Conservation (phyloP, 2,797 vertebrate species). For the Thunnus albacares region DNA sequence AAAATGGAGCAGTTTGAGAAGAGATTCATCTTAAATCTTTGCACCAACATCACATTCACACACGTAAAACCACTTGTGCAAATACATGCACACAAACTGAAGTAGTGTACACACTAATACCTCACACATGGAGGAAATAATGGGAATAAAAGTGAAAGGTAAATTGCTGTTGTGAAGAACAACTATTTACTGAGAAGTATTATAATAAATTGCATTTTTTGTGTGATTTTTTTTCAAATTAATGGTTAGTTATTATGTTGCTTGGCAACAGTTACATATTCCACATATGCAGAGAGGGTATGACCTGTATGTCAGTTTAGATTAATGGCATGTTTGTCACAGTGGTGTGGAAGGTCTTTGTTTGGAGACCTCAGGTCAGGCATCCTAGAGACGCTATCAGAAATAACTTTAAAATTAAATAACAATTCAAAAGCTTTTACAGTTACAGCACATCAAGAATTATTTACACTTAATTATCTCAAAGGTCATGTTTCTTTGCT, state of each 20-base stretch:
- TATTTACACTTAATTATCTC: slow-evolving; percentile 3
- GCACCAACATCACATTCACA: neutral
- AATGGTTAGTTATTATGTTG: slow-evolving; percentile 34
- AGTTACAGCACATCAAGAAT: neutral
- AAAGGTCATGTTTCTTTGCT: slow-evolving; percentile 11
- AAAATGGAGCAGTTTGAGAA: slow-evolving; percentile 1
- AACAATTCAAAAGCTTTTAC: neutral
- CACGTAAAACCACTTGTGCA: neutral
- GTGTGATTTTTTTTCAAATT: slow-evolving; percentile 8
- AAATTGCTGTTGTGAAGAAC: neutral
- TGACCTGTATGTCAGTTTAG: slow-evolving; percentile 46
- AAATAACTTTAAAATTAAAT: neutral
- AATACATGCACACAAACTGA: neutral
- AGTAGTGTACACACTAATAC: neutral
- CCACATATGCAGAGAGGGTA: slow-evolving; percentile 50
- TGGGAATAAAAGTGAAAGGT: neutral
- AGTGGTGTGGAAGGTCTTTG: slow-evolving; percentile 52
- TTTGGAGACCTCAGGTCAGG: slow-evolving; percentile 30
- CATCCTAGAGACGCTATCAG: slow-evolving; percentile 11
- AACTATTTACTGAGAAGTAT: neutral
- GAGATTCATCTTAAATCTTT: slow-evolving; percentile 4
- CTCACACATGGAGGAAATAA: neutral
- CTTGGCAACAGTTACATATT: slow-evolving; percentile 56
- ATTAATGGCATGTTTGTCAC: slow-evolving; percentile 68
- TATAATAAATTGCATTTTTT: neutral